Evolutionary conservation across 2,797 vertebrate species (phyloP).

Genomic region (Notolabrus celidotus): DNA sequence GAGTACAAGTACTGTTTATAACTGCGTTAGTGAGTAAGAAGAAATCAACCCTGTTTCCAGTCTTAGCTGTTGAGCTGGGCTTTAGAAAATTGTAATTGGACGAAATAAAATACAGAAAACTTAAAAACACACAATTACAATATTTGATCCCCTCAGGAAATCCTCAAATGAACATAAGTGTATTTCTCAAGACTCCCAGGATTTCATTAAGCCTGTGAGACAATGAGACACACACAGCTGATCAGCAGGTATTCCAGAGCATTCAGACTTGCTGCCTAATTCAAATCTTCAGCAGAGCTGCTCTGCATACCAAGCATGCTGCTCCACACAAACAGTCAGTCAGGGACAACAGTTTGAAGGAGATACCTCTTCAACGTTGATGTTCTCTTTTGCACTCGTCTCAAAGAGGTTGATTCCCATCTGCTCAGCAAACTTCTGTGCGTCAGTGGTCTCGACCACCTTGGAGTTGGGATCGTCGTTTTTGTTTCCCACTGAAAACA

Average conservation of each 20-base stretch:
- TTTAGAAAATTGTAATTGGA: too few species aligned
- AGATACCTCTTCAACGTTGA: constrained; percentile 97
- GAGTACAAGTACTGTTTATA: too few species aligned
- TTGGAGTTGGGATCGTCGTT: constrained; percentile 98
- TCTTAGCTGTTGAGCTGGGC: too few species aligned
- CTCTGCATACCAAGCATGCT: constrained; percentile 18
- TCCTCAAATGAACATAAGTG: too few species aligned
- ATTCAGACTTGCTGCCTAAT: not conserved
- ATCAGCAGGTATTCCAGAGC: not conserved
- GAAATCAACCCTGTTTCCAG: too few species aligned
- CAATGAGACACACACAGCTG: not conserved
- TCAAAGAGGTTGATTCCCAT: constrained; percentile 99
- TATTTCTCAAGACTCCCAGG: too few species aligned
- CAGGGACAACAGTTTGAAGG: not conserved
- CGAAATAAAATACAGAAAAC: too few species aligned
- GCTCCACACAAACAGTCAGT: not conserved
- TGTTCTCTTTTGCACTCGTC: constrained; percentile 98
- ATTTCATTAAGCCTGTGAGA: too few species aligned
- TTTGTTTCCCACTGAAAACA: constrained; percentile 94
- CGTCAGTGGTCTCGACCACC: constrained; percentile 98
- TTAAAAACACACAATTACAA: too few species aligned
- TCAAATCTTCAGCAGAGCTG: not conserved
- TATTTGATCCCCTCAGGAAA: too few species aligned
- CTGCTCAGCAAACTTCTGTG: constrained; percentile 98
- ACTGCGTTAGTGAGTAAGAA: too few species aligned